These are phyloP conservation scores for Philopotamus ludificatus DNA, from an alignment of 1,140 invertebrate species.

Conservation along the genomic window DNA sequence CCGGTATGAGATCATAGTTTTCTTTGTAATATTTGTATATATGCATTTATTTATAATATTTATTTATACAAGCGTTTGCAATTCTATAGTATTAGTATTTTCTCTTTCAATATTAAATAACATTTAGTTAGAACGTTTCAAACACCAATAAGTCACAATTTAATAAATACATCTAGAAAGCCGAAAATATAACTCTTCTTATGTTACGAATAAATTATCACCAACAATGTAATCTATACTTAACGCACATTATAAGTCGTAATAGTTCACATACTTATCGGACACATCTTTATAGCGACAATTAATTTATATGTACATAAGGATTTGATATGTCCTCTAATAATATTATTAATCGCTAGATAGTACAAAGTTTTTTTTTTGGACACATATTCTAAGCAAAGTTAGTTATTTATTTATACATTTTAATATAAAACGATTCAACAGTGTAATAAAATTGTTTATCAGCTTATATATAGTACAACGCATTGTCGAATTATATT, in stretches of 20 bases:
- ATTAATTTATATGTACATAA: constrained; percentile 18
- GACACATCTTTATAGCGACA: neutral
- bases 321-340: constrained; percentile 27
- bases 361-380: too few species aligned
- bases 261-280: neutral
- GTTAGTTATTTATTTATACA: too few species aligned
- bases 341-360: too few species aligned
- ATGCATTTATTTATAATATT: constrained; percentile 29
- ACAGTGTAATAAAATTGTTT: too few species aligned
- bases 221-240: neutral
- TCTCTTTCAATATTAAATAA: constrained; percentile 20
- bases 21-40: constrained; percentile 7
- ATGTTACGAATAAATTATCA: constrained; percentile 3
- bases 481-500: too few species aligned
- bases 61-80: constrained; percentile 38
- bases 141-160: constrained; percentile 35
- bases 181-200: constrained; percentile 29
- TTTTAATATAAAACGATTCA: too few species aligned
- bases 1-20: too few species aligned
- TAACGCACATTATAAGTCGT: constrained; percentile 3
- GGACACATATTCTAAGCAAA: too few species aligned
- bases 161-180: constrained; percentile 36
- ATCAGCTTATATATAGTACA: too few species aligned
- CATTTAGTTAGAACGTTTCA: constrained; percentile 35
- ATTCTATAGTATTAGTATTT: constrained; percentile 17